A percentile compares a stretch with the other conserved stretches of the same genome.
phyloP scores from a whole-genome alignment of 2,888 invertebrate genomes.

The Pristionchus fissidentatus region DNA sequence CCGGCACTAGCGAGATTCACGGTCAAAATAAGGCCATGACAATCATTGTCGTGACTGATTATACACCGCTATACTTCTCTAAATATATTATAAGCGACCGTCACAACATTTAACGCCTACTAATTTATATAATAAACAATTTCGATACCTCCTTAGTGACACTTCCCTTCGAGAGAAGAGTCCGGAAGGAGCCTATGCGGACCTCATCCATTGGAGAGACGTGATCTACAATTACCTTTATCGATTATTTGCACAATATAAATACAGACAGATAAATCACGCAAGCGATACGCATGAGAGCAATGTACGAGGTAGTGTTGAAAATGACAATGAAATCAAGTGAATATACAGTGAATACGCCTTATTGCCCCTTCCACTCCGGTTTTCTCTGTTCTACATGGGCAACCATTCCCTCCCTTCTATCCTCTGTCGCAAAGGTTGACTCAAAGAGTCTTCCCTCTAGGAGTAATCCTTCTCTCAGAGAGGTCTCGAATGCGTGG shows the following conservation, averaged over 20 bases:
- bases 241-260: not conserved
- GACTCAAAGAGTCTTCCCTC: constrained; percentile 92
- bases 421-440: constrained; percentile 94
- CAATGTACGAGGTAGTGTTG: not conserved
- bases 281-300: not conserved
- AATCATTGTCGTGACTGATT: not conserved
- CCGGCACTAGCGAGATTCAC: not conserved
- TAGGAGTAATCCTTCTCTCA: constrained; percentile 81
- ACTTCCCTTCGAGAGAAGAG: constrained; percentile 19
- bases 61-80: no score
- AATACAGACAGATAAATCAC: not conserved
- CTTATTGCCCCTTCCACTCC: constrained; percentile 81
- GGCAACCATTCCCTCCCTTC: constrained; percentile 96
- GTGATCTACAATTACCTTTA: constrained; percentile 22
- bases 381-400: constrained; percentile 93
- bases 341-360: not conserved
- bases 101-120: not conserved
- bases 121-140: no score
- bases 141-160: constrained; percentile 32
- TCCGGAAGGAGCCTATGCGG: constrained; percentile 8
- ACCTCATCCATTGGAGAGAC: no score
- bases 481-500: constrained; percentile 85
- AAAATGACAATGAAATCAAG: not conserved
- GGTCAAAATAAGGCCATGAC: not conserved
- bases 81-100: no score